Evolutionary conservation across 1,140 invertebrate species (phyloP), one percentile per base, ranked within the genome.

Genomic region (Euwallacea fornicatus): DNA sequence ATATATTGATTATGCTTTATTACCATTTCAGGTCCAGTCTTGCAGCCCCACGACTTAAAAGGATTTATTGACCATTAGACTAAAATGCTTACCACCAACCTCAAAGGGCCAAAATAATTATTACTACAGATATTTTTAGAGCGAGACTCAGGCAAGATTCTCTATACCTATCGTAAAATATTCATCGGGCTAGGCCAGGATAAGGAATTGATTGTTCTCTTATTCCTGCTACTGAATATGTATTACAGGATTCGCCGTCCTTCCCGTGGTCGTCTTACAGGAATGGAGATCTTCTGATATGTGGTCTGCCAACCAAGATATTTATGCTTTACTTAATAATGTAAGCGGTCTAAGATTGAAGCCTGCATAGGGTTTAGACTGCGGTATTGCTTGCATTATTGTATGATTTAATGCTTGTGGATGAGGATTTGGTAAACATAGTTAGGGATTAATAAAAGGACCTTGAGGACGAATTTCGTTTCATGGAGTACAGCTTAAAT

Each of bases 1-100:
- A 77, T 77, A 75, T 78, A 78, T 78, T 76, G 77, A 78, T 78
- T 76, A 78, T 71, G 73, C 67, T 50, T 53, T 74, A 72, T 73
- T 71, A 69, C 67, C 69, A 71, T 56, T 66, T 42, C 62, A 71
- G 61, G 61, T 62, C 62, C 69, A 61, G 62, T 21, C 62, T 71
- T 66, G 58, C 44, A 59, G 54, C 55, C 42, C 13, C 46, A 13
- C 46, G 7, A 2, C 21, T 33, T 33, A 33, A 33, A 33, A 4
- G 21, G 21, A 33, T 33, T 33, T 33, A 33, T 33, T 33, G 21
- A 33, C 21, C 21, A 33, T 33, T 33, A 33, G 21, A 33, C 21
- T 33, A 33, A 33, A 33, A 33, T 33, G 21, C 4, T 33, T 33
- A 33, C 21, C 4, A 2, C 21, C 1, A 33, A 4, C 1, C 21